These are phyloP conservation scores for Zhuqinia jingwanae DNA, from an alignment of 2,888 invertebrate species.

Conservation along the genomic window DNA sequence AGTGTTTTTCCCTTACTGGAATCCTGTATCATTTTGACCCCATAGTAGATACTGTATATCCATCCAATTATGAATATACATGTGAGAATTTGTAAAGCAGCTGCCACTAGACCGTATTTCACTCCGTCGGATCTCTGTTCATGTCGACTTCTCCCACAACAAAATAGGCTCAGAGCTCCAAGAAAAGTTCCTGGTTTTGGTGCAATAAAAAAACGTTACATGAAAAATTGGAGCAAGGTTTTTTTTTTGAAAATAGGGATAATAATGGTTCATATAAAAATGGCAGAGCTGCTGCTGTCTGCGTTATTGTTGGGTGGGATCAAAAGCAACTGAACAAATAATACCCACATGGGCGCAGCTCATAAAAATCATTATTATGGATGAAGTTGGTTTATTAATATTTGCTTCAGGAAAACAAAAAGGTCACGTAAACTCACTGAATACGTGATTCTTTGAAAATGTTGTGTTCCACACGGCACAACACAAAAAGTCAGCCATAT, in stretches of 20 bases:
- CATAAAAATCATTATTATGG: neutral
- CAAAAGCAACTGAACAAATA: conserved; percentile 22
- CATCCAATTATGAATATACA: conserved; percentile 76
- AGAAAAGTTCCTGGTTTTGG: conserved; percentile 76
- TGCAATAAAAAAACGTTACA: neutral
- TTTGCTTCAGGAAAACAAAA: conserved; percentile 12
- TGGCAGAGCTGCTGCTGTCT: too few relatives aligned
- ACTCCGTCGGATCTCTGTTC: conserved; percentile 73
- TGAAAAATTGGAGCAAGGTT: neutral
- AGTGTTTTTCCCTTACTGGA: conserved; percentile 69
- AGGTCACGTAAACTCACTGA: neutral
- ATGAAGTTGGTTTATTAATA: neutral
- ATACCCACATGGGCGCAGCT: too few relatives aligned
- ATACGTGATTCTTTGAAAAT: neutral
- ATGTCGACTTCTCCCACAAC: conserved; percentile 77
- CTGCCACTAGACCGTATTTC: conserved; percentile 78
- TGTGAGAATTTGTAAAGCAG: conserved; percentile 74
- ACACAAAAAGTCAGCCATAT: too few relatives aligned
- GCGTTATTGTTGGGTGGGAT: neutral
- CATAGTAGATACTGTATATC: conserved; percentile 79
- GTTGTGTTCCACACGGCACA: neutral
- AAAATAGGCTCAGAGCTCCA: conserved; percentile 76
- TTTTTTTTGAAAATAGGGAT: neutral
- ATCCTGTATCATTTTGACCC: conserved; percentile 78
- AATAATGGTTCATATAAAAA: too few relatives aligned